Conservation (phyloP, 1,140 invertebrate species). For the Scaptodrosophila lebanonensis region DNA sequence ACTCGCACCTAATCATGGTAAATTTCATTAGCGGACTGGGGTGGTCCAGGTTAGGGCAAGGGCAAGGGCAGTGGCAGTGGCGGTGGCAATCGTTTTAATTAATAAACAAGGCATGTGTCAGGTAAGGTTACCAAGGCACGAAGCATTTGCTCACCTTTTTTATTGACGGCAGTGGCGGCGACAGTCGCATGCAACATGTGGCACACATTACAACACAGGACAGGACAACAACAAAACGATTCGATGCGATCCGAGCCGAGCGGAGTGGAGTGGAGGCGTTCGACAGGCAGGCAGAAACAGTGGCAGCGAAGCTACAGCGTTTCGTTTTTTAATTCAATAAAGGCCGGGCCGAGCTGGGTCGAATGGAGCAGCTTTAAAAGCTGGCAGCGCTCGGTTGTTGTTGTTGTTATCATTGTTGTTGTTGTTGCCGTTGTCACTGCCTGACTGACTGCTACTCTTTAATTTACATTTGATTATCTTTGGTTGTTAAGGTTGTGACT, state of each 20-base stretch:
- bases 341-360: not conserved
- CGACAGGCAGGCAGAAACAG: not conserved
- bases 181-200: conserved; percentile 56
- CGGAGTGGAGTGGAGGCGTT: not conserved
- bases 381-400: too few relatives aligned
- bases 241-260: conserved; percentile 27
- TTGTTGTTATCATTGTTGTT: too few relatives aligned
- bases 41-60: too few relatives aligned
- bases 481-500: too few relatives aligned
- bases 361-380: not conserved
- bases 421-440: too few relatives aligned
- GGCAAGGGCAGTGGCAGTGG: too few relatives aligned
- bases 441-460: too few relatives aligned
- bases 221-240: conserved; percentile 19
- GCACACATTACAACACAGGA: not conserved
- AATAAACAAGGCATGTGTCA: conserved; percentile 38
- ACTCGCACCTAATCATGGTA: too few relatives aligned
- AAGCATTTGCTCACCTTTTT: not conserved
- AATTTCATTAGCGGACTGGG: conserved; percentile 31
- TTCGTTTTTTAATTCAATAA: conserved; percentile 47
- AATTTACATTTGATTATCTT: too few relatives aligned
- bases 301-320: conserved; percentile 6
- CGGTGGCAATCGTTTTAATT: conserved; percentile 43
- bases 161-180: conserved; percentile 29
- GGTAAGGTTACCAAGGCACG: not conserved